Evolutionary conservation across 2,797 vertebrate species (phyloP).

Genomic region (Limnodromus scolopaceus): DNA sequence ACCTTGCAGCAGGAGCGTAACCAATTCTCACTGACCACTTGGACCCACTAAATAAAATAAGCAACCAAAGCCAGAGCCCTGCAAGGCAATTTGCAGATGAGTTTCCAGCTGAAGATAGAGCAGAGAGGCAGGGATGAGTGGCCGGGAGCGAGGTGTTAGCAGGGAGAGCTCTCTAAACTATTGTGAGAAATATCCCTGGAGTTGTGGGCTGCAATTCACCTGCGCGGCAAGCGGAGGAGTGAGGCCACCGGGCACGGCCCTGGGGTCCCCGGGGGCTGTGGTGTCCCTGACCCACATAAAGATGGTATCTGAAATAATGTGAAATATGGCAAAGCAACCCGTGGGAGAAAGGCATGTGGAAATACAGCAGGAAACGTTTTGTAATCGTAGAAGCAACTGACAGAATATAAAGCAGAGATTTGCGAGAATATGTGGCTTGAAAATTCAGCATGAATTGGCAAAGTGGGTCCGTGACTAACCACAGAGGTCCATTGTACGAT

Average conservation of each 20-base stretch:
- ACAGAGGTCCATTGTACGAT: slow-evolving; percentile 6
- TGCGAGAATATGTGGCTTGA: neutral
- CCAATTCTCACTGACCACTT: neutral
- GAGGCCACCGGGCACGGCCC: neutral
- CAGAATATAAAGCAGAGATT: neutral
- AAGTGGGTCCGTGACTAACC: neutral
- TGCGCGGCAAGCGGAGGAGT: neutral
- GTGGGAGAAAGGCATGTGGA: neutral
- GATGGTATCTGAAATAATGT: neutral
- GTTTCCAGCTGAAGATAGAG: neutral
- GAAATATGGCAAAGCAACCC: neutral
- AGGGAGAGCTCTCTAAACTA: neutral
- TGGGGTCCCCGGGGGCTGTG: fast-evolving
- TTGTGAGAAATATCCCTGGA: neutral
- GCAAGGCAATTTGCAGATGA: neutral
- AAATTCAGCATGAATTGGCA: slow-evolving; percentile 22
- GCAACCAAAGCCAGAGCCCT: neutral
- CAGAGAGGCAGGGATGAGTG: neutral
- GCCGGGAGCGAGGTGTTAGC: neutral
- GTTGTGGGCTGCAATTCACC: neutral
- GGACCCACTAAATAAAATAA: neutral
- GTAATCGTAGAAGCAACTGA: neutral
- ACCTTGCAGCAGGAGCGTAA: neutral
- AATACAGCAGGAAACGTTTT: neutral
- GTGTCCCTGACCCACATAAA: neutral